Evolutionary conservation across 2,888 invertebrate genomes (phyloP).

Genomic region (Euclidia mi): DNA sequence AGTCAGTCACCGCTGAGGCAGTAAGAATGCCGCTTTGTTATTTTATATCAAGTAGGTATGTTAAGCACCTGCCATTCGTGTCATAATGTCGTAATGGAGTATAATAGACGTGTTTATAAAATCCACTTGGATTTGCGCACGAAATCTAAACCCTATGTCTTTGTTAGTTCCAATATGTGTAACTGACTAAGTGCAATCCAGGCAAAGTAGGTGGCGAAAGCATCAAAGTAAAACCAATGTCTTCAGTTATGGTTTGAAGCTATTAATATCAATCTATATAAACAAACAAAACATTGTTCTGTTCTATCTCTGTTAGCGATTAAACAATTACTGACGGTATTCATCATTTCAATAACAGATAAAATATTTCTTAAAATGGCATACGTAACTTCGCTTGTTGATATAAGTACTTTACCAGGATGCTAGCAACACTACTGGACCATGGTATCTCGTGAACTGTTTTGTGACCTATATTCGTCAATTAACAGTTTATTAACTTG

Average conservation of each 20-base stretch:
- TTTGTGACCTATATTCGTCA: background rate
- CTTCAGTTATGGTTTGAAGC: no score
- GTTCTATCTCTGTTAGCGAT: no score
- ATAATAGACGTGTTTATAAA: slow-evolving; percentile 34
- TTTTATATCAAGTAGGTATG: slow-evolving; percentile 16
- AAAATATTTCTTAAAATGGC: no score
- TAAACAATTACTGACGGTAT: no score
- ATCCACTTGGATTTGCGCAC: slow-evolving; percentile 15
- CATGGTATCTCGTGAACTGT: background rate
- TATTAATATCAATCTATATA: no score
- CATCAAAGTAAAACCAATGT: background rate
- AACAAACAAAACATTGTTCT: no score
- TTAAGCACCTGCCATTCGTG: slow-evolving; percentile 46
- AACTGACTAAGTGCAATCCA: background rate
- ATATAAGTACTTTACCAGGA: no score
- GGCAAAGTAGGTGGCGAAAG: background rate
- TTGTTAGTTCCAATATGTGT: background rate
- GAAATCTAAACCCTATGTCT: background rate
- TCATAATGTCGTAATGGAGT: slow-evolving; percentile 22
- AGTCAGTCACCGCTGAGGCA: slow-evolving; percentile 18
- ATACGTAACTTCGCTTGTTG: no score
- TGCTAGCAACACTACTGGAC: background rate
- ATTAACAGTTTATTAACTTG: slow-evolving; percentile 8
- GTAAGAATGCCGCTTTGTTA: slow-evolving; percentile 37
- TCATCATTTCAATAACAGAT: no score